Base-by-base conservation (phyloP, 2,797 vertebrate genomes). In the Argentina silus region DNA sequence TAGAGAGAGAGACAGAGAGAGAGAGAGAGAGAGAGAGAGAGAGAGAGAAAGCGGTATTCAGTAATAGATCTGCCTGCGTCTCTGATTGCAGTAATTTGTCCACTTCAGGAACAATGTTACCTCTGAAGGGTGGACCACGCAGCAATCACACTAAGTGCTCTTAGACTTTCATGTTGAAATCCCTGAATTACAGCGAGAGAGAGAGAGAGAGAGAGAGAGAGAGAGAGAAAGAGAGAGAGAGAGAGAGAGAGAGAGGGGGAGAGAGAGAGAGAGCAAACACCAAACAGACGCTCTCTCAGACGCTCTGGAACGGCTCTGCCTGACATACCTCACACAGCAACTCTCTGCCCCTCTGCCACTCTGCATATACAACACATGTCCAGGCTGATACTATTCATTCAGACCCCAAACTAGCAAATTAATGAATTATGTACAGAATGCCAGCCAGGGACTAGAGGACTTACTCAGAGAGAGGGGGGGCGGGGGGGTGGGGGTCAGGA, bases 21-120 rank as follows among this genome's bases (percentile, higher is more conserved):
- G 27, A 36, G 27, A 36, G 27, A 36, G 27, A 36, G 27, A 36
- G 27, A 36, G 27, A 36, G 27, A 36, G 27, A 36, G 27, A 36
- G 27, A 36, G 27, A 36, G 27, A 36, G 27, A 36, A 36, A 36
- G 27, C 27, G 27, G 27, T 36, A 36, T 36, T 36, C 27, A 2
- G 59, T 36, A 61, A 42, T 21, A 27, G 59, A 27, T 61, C 12
- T 27, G 14, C 14, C 27, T 19, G 11, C 36, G 59, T 53, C 44
- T 6, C 62, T 71, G 73, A 81, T 71, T 70, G 69, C 75, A 27
- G 1, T 69, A 62, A 67, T 84, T 69, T 68, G 69, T 71, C 61
- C 51, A 70, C 64, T 67, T 69, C 45, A 47, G 73, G 70, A 69
- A 57, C 64, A 15, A 8, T 47, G 51, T 65, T 42, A 27, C 27